These are phyloP conservation scores for Gallinago nigripennis DNA, from an alignment of 2,797 vertebrate genomes.

Conservation along the genomic window DNA sequence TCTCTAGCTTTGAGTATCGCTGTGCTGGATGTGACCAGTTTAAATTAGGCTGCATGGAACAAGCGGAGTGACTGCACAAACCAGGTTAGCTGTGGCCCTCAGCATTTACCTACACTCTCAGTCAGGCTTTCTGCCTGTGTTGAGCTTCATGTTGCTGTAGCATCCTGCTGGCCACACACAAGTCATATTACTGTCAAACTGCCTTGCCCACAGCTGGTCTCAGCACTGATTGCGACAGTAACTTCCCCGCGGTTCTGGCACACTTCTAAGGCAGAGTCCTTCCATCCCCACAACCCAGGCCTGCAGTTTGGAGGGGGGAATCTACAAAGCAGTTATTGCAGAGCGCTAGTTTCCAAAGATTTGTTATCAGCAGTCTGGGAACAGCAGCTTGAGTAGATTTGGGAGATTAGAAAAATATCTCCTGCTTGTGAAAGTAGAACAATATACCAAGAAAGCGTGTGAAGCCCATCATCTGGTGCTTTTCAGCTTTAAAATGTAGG, in stretches of 20 bases:
- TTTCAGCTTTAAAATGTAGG: neutral
- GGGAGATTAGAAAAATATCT: slow-evolving; percentile 23
- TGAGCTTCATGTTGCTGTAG: neutral
- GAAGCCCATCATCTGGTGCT: neutral
- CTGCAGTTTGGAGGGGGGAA: neutral
- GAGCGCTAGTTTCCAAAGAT: neutral
- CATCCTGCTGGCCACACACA: neutral
- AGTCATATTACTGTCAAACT: neutral
- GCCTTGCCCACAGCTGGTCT: neutral
- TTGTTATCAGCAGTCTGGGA: neutral
- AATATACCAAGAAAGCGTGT: neutral
- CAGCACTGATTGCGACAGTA: neutral
- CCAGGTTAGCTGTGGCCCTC: neutral
- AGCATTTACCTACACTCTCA: fast-evolving
- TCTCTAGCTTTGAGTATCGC: neutral
- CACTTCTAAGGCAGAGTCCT: neutral
- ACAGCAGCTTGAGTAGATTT: neutral
- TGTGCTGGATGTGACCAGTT: neutral
- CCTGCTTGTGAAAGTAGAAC: neutral
- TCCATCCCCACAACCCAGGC: neutral
- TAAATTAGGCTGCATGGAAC: neutral
- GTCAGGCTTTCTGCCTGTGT: neutral
- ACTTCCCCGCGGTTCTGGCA: neutral
- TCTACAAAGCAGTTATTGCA: neutral
- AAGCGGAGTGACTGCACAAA: neutral